Evolutionary conservation across 1,140 invertebrate genomes (phyloP).

Genomic region (Orchestia grillus): DNA sequence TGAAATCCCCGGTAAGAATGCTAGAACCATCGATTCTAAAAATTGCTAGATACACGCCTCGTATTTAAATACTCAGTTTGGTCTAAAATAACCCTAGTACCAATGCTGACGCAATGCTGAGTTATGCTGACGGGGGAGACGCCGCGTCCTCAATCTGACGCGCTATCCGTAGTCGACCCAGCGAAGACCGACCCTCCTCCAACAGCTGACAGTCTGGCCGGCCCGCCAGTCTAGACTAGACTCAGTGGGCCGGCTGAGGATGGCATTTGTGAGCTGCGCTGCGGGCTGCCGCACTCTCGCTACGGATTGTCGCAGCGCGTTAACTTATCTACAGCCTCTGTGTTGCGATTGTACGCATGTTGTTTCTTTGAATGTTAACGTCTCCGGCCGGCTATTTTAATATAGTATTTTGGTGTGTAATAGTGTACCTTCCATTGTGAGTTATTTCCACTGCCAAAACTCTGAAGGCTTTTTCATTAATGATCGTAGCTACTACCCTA

Average conservation of each 20-base stretch:
- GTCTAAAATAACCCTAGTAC: neutral
- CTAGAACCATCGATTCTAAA: neutral
- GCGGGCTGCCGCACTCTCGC: neutral
- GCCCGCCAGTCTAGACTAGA: neutral
- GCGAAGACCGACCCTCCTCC: neutral
- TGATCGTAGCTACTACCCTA: no score
- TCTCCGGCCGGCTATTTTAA: no score
- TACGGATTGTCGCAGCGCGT: neutral
- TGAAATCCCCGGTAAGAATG: neutral
- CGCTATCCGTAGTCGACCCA: neutral
- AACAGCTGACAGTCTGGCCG: neutral
- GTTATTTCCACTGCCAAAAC: no score
- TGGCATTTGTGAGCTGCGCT: neutral
- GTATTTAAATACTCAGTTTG: neutral
- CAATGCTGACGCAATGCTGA: neutral
- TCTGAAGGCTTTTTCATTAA: no score
- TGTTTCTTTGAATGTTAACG: no score
- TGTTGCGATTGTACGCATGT: no score
- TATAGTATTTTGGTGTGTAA: no score
- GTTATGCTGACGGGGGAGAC: neutral
- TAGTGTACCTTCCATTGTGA: no score
- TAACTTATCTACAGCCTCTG: no score
- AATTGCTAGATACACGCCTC: neutral
- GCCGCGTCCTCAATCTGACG: neutral
- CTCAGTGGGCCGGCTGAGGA: neutral